phyloP scores from a whole-genome alignment of 2,888 invertebrate genomes.

The Polyploca ridens region DNA sequence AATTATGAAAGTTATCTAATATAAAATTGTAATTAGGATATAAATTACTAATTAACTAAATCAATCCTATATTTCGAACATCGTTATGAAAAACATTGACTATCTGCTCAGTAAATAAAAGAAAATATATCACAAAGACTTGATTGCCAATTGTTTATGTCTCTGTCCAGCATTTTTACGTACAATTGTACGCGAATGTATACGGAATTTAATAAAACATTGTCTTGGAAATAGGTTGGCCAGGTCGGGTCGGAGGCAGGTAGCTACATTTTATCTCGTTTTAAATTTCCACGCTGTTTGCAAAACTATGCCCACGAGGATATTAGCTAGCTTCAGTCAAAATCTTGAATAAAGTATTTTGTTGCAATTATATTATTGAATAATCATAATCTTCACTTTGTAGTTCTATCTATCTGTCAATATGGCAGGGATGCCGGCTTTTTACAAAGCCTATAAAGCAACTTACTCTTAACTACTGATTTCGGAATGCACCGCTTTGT shows the following conservation, averaged over 20 bases:
- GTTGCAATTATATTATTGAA: neutral
- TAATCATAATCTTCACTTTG: too few relatives aligned
- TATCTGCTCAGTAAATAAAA: neutral
- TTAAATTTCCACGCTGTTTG: neutral
- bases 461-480: too few relatives aligned
- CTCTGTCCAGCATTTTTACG: constrained; percentile 5
- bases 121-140: neutral
- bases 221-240: neutral
- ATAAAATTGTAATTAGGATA: too few relatives aligned
- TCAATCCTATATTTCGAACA: too few relatives aligned
- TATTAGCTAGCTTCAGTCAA: constrained; percentile 3
- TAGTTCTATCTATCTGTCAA: too few relatives aligned
- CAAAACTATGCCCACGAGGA: neutral
- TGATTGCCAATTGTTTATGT: constrained; percentile 2
- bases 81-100: neutral
- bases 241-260: neutral
- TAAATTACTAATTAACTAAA: too few relatives aligned
- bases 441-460: too few relatives aligned
- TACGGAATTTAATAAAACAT: constrained; percentile 8
- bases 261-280: constrained; percentile 1
- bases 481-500: too few relatives aligned
- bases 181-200: constrained; percentile 3
- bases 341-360: neutral
- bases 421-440: too few relatives aligned
- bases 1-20: too few relatives aligned